Base-by-base conservation (phyloP, 2,113 vertebrate genomes). In the Phyllostomus discolor region DNA sequence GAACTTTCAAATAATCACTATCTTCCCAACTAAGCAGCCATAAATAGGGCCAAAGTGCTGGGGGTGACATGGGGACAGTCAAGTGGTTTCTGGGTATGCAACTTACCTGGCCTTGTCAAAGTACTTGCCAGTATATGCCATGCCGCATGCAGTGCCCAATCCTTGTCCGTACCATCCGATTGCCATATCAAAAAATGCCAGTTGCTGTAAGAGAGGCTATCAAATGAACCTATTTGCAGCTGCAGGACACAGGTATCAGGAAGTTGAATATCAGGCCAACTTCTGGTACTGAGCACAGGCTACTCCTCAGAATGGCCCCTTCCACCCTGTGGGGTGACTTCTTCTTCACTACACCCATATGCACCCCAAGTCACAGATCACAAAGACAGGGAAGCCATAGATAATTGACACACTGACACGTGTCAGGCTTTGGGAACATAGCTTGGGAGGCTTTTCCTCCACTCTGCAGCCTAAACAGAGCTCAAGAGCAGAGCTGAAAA, bases 111-210 rank as follows among this genome's bases (percentile, higher is more conserved):
- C 98, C 93, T 98, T 99, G 97, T 99, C 99, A 86, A 99, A 99
- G 95, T 99, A 62, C 97, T 99, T 99, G 79, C 99, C 99, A 14
- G 98, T 99, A 94, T 99, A 99, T 16, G 99, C 99, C 99, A 99
- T 99, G 3, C 99, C 99, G 43, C 99, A 99, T 0, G 99, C 98
- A 75, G 98, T 98, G 0, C 99, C 99, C 10, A 99, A 98, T 80
- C 99, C 99, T 97, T 99, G 99, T 10, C 99, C 99, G 31, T 99
- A 95, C 19, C 99, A 99, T 41, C 99, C 99, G 1, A 99, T 99
- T 9, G 99, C 98, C 73, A 99, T 98, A 11, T 99, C 99, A 88
- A 99, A 98, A 98, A 99, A 99, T 0, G 97, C 97, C 57, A 99
- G 98, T 98, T 98, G 99, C 97, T 97, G 88, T 59, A 90, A 94